Base-by-base conservation (phyloP, 2,113 vertebrate species). In the Corvus cornix region DNA sequence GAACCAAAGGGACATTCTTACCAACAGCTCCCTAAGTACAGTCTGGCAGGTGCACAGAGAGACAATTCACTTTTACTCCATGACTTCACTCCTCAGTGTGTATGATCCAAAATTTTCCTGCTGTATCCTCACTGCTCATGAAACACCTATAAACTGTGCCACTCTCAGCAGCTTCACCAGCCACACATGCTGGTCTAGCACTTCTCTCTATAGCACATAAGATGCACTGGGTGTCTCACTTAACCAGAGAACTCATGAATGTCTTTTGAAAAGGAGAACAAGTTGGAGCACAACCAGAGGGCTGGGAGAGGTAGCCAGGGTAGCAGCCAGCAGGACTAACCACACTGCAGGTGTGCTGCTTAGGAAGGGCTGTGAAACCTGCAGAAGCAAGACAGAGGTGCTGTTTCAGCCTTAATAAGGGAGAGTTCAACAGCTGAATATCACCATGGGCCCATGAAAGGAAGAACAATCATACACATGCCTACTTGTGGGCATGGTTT, bases 381-480 rank as follows among this genome's bases (percentile, higher is more conserved):
- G 43, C 48, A 87, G 70, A 59, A n/a, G 37, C 31, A 89, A 64
- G 18, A 55, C 33, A 82, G 33, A 70, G 30, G 33, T 33, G 31
- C 13, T 2, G 4, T n/a, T 89, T 84, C 67, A 76, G 6, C 33
- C 63, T 51, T 22, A 15, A 22, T 24, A 76, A 39, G 30, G 7
- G 7, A 64, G 51, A 79, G 24, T 13, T 72, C 44, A 67, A 2
- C 15, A 48, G 19, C 19, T 83, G 30, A 79, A 10, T 16, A 44
- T 33, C 4, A 2, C 11, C 43, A 15, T 0, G 2, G 33, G 43
- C 16, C 52, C 56, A 33, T 2, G n/a, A 64, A 76, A 76, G 11
- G 31, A 85, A 80, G 74, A 76, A 33, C 1, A 5, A 24, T 33
- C 3, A 0, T 3, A 48, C 0, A 2, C 0, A 4, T 21, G 10